A percentile compares a stretch with the other conserved stretches of the same genome.
phyloP scores from a whole-genome alignment of 92 coral and sea anemone species.

The Epizoanthus ramosus region DNA sequence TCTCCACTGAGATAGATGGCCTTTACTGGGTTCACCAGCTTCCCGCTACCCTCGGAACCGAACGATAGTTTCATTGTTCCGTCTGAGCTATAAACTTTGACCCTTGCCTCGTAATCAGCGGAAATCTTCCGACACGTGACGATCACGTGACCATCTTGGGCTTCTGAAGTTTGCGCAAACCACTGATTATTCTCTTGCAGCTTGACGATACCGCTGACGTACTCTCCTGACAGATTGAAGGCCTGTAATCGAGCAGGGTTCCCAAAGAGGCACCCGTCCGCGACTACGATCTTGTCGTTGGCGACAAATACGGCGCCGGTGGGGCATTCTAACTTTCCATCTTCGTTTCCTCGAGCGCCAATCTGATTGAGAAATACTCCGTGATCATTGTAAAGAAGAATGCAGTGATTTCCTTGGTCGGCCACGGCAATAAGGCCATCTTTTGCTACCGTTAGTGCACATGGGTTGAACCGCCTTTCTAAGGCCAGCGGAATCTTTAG shows the following conservation, averaged over 20 bases:
- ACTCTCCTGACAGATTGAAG: slow-evolving; percentile 67
- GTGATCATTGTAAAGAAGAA: slow-evolving; percentile 60
- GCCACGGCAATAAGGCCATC: slow-evolving; percentile 57
- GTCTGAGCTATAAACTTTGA: slow-evolving; percentile 70
- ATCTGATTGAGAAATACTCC: slow-evolving; percentile 64
- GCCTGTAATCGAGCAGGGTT: slow-evolving; percentile 81
- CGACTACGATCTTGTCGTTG: slow-evolving; percentile 57
- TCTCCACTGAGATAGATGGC: slow-evolving; percentile 62
- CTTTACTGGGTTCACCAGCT: slow-evolving; percentile 66
- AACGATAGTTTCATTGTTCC: slow-evolving; percentile 68
- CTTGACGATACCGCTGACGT: slow-evolving; percentile 64
- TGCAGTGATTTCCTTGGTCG: slow-evolving; percentile 74
- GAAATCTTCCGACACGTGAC: slow-evolving; percentile 76
- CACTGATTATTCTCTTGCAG: slow-evolving; percentile 64
- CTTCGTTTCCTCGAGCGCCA: slow-evolving; percentile 66
- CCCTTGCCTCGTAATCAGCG: slow-evolving; percentile 71
- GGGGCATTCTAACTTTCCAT: slow-evolving; percentile 77
- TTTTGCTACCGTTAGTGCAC: slow-evolving; percentile 54
- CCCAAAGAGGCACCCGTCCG: slow-evolving; percentile 83
- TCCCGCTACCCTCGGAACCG: slow-evolving; percentile 74
- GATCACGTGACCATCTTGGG: slow-evolving; percentile 51
- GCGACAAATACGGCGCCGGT: slow-evolving; percentile 63
- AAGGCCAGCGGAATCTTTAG: slow-evolving; percentile 58
- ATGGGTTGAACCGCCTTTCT: slow-evolving; percentile 69
- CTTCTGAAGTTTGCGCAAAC: slow-evolving; percentile 64